Evolutionary conservation across 2,113 vertebrate species (phyloP).

Genomic region (Miniopterus natalensis): DNA sequence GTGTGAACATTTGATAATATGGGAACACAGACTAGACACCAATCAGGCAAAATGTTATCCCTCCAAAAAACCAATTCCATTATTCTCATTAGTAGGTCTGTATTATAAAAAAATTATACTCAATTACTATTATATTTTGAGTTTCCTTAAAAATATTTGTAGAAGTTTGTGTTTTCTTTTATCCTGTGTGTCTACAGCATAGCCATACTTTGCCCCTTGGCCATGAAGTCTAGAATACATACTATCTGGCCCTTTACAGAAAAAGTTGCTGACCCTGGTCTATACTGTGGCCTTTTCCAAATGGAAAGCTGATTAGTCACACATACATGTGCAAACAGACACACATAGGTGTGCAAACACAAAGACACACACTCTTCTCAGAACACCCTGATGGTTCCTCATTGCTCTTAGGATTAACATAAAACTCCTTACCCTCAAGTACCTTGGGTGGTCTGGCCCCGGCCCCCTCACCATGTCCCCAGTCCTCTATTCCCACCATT

Average conservation of each 20-base stretch:
- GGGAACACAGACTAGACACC: background rate
- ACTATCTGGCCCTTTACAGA: no score
- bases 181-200: background rate
- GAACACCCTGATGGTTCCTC: background rate
- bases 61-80: background rate
- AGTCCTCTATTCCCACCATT: background rate
- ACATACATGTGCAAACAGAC: background rate
- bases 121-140: background rate
- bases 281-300: background rate
- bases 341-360: no score
- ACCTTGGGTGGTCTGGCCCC: background rate
- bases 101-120: background rate
- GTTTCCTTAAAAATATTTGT: background rate
- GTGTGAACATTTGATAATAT: background rate
- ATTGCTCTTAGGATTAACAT: background rate
- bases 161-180: constrained; percentile 2
- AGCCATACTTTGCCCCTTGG: background rate
- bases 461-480: background rate
- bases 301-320: background rate
- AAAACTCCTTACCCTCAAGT: background rate
- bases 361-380: background rate
- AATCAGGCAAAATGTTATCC: background rate
- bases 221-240: background rate
- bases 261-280: background rate
- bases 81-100: background rate